Evolutionary conservation across 2,113 vertebrate species (phyloP), one percentile per base, ranked within the genome.

Genomic region (Sula dactylatra): DNA sequence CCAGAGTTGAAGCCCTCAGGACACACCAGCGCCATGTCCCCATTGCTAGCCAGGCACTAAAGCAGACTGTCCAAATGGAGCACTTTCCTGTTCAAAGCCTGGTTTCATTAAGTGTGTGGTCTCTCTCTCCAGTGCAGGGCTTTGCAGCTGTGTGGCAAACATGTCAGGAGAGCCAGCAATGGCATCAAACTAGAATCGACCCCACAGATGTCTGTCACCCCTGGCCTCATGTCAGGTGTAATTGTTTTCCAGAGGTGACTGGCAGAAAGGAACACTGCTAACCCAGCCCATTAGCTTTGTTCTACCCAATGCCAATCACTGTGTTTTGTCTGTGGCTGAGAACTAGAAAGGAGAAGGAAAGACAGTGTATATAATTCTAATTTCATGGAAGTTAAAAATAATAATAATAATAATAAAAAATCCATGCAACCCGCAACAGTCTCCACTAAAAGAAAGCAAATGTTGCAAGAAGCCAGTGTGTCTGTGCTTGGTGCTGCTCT

Each of bases 391-490:
- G 82, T 94, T 97, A 90, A 94, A 73, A 95, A 94, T 61, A 88
- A 96, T 79, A 69, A 85, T 76, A 65, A 71, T 31, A 88, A 82
- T 45, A 45, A 45, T 45, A 45, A 55, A 38, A 93, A 88, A 34
- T 70, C 36, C 69, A 84, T 1, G 52, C 7, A 34, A 88, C 65
- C 69, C 1, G 0, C 72, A 91, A 47, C 76, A 93, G 88, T 65
- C 24, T 92, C 44, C 42, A 29, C 76, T 96, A 96, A 95, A 44
- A 72, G 80, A 93, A 97, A 92, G 65, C 90, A 93, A 94, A 94
- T 96, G 95, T 49, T 89, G 47, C 16, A 52, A 52, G 97, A 97
- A 95, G 86, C 47, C 86, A 83, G 56, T 7, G 19, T 72, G 92
- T 86, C 92, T 95, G 67, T 93, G 82, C 82, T 38, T 42, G 49